Evolutionary conservation across 2,888 invertebrate genomes (phyloP).

Genomic region (Brachypterus glaber): DNA sequence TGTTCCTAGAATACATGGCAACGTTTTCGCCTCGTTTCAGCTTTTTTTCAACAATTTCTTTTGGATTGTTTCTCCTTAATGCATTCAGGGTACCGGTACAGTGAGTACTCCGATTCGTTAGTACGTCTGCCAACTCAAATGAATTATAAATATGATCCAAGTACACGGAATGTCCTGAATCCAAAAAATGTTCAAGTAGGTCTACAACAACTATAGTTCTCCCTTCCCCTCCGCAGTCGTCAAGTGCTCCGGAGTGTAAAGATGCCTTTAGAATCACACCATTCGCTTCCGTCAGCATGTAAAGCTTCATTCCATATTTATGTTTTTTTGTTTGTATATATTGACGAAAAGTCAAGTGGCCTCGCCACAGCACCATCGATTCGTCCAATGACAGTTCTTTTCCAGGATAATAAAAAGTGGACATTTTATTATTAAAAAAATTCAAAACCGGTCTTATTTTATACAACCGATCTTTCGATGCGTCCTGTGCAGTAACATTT

Average conservation of each 20-base stretch:
- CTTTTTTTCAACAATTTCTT: constrained; percentile 1
- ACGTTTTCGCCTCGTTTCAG: too few relatives aligned
- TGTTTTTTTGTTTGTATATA: constrained; percentile 32
- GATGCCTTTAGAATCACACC: constrained; percentile 18
- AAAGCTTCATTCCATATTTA: constrained; percentile 31
- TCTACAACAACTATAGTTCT: neutral
- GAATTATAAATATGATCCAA: neutral
- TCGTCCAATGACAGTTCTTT: constrained; percentile 21
- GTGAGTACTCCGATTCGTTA: constrained; percentile 1
- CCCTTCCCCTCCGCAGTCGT: neutral
- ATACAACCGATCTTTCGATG: constrained; percentile 23
- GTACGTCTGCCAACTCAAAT: constrained; percentile 1
- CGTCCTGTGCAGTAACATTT: constrained; percentile 13
- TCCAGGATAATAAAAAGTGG: constrained; percentile 18
- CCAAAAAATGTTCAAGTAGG: neutral
- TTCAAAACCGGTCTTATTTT: constrained; percentile 32
- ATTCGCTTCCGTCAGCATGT: constrained; percentile 31
- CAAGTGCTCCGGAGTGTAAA: neutral
- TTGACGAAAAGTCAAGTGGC: constrained; percentile 28
- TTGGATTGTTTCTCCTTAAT: constrained; percentile 2
- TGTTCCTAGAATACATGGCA: too few relatives aligned
- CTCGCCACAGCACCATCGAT: constrained; percentile 24
- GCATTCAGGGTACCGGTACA: constrained; percentile 2
- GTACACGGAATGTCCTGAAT: neutral
- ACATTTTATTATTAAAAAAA: constrained; percentile 26